Base-by-base conservation (phyloP, 2,113 vertebrate genomes). In the Marmota monax region DNA sequence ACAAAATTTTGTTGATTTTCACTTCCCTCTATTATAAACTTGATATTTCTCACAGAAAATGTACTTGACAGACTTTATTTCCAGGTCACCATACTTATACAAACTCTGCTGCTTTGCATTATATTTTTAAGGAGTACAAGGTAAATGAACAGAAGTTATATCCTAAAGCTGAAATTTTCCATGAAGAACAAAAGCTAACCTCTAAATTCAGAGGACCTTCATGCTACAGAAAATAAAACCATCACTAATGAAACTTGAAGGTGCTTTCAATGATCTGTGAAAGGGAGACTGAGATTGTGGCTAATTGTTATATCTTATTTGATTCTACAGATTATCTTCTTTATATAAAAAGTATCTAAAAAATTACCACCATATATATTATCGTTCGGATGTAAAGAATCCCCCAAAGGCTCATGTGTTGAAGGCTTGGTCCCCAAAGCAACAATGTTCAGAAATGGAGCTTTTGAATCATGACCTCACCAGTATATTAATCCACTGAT, bases 21-120 rank as follows among this genome's bases (percentile, higher is more conserved):
- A 95, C 70, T 88, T 84, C 27, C 5, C 2, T 93, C 34, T 84
- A 51, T 39, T 51, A 18, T 51, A 91, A 95, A 94, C 58, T 94
- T 94, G 78, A 45, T 94, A 87, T 87, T 96, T 97, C 69, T 97
- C 79, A 87, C 39, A 80, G 78, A 96, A 97, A 96, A 94, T 73
- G 51, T 17, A 93, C 78, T 91, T 95, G 94, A 95, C 86, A 96
- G 88, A 65, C 93, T 95, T 89, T 83, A 37, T 97, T 96, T 96
- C 84, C 74, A 87, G 91, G 90, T 94, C 95, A 97, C 74, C 22
- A 56, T 8, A 45, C 72, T 77, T 51, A 91, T 13, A 48, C 84
- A 94, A 67, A 96, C 63, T 58, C 37, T n/a, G 51, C 79, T 73
- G 17, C 58, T 56, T 78, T 89, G 45, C 58, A 95, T 97, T 96